Evolutionary conservation across 2,888 invertebrate genomes (phyloP).

Genomic region (Macrophya alboannulata): DNA sequence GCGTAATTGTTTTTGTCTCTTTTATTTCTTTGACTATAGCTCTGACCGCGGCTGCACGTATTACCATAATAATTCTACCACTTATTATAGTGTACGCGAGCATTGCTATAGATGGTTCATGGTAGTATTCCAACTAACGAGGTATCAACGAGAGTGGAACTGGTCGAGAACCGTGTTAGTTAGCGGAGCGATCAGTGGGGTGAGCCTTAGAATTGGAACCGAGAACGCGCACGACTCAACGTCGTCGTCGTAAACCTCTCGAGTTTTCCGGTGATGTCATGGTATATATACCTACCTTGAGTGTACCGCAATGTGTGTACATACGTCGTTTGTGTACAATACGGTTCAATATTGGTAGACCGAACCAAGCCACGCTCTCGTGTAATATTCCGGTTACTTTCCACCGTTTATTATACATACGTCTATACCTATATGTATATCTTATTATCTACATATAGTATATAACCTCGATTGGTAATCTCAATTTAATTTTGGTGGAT

Average conservation of each 20-base stretch:
- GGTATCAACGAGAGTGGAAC: slow-evolving; percentile 39
- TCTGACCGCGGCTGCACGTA: not conserved
- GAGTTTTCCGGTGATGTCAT: slow-evolving; percentile 46
- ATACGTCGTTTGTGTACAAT: slow-evolving; percentile 11
- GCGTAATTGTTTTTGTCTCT: not conserved
- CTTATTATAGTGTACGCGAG: not conserved
- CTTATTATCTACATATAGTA: not conserved
- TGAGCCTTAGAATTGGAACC: not conserved
- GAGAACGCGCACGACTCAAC: slow-evolving; percentile 7
- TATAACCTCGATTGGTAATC: not conserved
- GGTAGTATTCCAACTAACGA: slow-evolving; percentile 16
- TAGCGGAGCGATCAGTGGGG: not conserved
- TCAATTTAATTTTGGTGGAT: not conserved
- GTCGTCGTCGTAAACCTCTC: not conserved
- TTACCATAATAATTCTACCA: slow-evolving; percentile 12
- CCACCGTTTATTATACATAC: not conserved
- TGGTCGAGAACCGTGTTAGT: not conserved
- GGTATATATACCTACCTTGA: not conserved
- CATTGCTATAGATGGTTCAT: not conserved
- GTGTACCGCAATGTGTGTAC: slow-evolving; percentile 19
- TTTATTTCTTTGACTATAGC: not conserved
- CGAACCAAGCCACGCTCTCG: not conserved
- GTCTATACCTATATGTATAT: not conserved
- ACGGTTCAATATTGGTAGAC: slow-evolving; percentile 1
- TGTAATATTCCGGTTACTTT: slow-evolving; percentile 23